phyloP scores from a whole-genome alignment of 2,888 invertebrate genomes.

The Pyrocoelia pectoralis region DNA sequence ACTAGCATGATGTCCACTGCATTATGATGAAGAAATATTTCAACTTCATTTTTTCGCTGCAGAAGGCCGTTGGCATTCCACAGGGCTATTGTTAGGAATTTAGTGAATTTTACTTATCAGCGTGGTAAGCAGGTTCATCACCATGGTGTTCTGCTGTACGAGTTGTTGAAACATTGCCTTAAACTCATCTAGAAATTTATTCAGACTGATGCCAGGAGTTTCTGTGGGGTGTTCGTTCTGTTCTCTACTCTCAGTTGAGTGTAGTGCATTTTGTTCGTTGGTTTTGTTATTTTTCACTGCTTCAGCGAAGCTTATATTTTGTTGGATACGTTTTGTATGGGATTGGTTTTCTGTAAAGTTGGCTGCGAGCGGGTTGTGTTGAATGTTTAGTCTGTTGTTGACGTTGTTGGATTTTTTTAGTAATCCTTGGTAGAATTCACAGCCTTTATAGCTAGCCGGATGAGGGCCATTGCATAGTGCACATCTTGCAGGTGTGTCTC shows the following conservation, averaged over 20 bases:
- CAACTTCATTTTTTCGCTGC: slow-evolving; percentile 16
- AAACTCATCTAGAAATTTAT: not conserved
- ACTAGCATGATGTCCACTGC: slow-evolving; percentile 33
- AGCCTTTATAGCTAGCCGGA: slow-evolving; percentile 30
- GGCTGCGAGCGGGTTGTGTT: not conserved
- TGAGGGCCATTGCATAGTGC: too few species aligned
- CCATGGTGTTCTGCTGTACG: slow-evolving; percentile 1
- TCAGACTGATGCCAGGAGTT: not conserved
- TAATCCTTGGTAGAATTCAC: slow-evolving; percentile 15
- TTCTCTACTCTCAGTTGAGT: not conserved
- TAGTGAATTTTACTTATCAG: slow-evolving; percentile 8
- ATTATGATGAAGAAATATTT: slow-evolving; percentile 16
- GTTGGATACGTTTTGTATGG: not conserved
- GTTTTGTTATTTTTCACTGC: too few species aligned
- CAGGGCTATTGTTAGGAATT: not conserved
- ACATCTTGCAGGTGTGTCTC: too few species aligned
- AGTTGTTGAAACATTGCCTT: slow-evolving; percentile 1
- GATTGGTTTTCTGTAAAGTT: not conserved
- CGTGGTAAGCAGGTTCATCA: not conserved
- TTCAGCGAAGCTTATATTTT: too few species aligned
- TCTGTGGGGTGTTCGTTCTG: not conserved
- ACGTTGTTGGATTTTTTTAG: slow-evolving; percentile 3
- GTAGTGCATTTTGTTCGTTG: not conserved
- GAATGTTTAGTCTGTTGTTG: slow-evolving; percentile 18
- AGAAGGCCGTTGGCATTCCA: slow-evolving; percentile 29